phyloP scores from a whole-genome alignment of 2,888 invertebrate species.

The Liodrosophila aerea region DNA sequence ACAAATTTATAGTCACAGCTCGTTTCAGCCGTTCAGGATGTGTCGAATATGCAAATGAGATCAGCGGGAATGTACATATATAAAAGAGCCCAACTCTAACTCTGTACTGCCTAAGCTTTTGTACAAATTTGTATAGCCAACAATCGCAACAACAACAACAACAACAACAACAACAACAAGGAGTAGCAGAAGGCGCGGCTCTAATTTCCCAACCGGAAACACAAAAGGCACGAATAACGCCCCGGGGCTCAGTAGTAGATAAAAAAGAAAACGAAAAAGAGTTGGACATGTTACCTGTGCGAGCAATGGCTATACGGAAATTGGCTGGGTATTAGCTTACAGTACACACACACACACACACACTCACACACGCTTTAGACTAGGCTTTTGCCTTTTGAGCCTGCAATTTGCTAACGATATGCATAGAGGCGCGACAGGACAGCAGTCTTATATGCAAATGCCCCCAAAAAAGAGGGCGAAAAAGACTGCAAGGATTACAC shows the following conservation, averaged over 20 bases:
- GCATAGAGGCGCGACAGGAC: conserved; percentile 51
- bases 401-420: conserved; percentile 78
- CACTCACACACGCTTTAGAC: conserved; percentile 14
- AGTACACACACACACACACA: conserved; percentile 27
- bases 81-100: conserved; percentile 20
- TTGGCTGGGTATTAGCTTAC: conserved; percentile 73
- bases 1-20: conserved; percentile 40
- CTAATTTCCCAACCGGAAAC: conserved; percentile 75
- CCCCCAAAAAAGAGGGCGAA: conserved; percentile 5
- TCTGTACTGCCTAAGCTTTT: conserved; percentile 60
- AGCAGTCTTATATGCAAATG: conserved; percentile 48
- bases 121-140: conserved; percentile 64
- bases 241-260: conserved; percentile 23
- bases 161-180: conserved; percentile 12
- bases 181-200: conserved; percentile 26
- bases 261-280: conserved; percentile 9
- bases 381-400: conserved; percentile 51
- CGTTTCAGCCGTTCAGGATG: conserved; percentile 41
- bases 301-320: conserved; percentile 64
- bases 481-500: conserved; percentile 57
- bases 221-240: conserved; percentile 66
- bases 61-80: conserved; percentile 28
- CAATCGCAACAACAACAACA: conserved; percentile 4
- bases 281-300: conserved; percentile 45
- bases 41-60: conserved; percentile 70